These are phyloP conservation scores for Galaxias olidus DNA, from an alignment of 2,797 vertebrate species.

Conservation along the genomic window DNA sequence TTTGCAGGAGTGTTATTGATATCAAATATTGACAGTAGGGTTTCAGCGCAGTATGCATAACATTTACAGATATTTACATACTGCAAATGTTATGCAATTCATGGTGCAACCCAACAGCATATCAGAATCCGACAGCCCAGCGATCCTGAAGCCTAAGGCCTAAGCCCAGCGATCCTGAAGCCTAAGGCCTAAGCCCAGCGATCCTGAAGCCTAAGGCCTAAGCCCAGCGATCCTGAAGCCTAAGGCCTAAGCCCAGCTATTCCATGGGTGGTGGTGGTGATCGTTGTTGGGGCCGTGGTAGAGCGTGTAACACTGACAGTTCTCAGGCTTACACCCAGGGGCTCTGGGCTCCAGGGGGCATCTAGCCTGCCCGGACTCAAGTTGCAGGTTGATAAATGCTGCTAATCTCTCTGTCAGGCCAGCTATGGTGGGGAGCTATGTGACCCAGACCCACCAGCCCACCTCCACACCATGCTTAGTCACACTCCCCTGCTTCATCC, in stretches of 20 bases:
- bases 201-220: too few relatives aligned
- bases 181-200: too few relatives aligned
- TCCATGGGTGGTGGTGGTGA: not conserved
- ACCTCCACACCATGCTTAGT: slow-evolving; percentile 48
- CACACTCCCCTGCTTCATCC: slow-evolving; percentile 63
- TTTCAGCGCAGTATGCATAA: too few relatives aligned
- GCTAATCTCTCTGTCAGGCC: slow-evolving; percentile 67
- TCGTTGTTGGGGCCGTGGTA: not conserved
- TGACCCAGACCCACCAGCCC: slow-evolving; percentile 41
- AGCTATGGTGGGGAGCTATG: slow-evolving; percentile 65
- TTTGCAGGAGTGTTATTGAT: too few relatives aligned
- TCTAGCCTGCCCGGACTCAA: slow-evolving; percentile 60
- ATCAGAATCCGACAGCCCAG: too few relatives aligned
- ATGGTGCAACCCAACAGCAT: not conserved
- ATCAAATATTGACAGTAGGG: too few relatives aligned
- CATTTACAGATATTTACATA: too few relatives aligned
- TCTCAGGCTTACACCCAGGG: slow-evolving; percentile 61
- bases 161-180: too few relatives aligned
- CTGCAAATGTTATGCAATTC: not conserved
- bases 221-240: too few relatives aligned
- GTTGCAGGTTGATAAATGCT: slow-evolving; percentile 52
- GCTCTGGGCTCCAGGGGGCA: slow-evolving; percentile 62
- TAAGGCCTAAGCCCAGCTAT: too few relatives aligned
- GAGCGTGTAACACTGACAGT: slow-evolving; percentile 32
- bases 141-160: too few relatives aligned